Conservation (phyloP, 2,888 invertebrate genomes). For the Epirrhoe alternata region DNA sequence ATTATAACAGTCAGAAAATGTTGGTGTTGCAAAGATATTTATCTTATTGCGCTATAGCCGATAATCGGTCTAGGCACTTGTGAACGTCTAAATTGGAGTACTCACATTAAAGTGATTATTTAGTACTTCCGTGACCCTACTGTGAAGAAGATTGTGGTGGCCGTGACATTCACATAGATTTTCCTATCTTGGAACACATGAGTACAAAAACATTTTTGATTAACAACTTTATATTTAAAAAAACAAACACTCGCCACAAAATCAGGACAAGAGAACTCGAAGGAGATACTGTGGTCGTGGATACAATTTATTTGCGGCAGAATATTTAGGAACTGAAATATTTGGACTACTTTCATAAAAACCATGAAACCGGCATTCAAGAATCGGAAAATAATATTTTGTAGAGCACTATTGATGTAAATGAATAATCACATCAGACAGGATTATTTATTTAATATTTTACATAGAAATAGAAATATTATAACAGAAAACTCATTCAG, state of each 20-base stretch:
- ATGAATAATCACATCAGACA: not conserved
- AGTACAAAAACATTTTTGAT: not conserved
- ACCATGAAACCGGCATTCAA: not conserved
- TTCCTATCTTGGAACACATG: slow-evolving; percentile 12
- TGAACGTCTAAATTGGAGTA: slow-evolving; percentile 59
- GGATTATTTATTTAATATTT: not conserved
- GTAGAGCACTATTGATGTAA: not conserved
- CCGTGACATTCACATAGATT: slow-evolving; percentile 20
- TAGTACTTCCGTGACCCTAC: slow-evolving; percentile 35
- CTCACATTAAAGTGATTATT: slow-evolving; percentile 44
- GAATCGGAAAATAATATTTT: not conserved
- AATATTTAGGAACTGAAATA: not conserved
- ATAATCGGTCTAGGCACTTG: slow-evolving; percentile 76
- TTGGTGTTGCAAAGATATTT: slow-evolving; percentile 81
- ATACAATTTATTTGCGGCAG: not conserved
- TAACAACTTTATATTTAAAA: slow-evolving; percentile 3
- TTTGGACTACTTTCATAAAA: not conserved
- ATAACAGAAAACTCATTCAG: not conserved
- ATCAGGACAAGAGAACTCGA: slow-evolving; percentile 1
- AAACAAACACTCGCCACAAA: not conserved
- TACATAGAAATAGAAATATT: not conserved
- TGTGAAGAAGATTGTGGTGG: slow-evolving; percentile 31
- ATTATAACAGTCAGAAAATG: slow-evolving; percentile 78
- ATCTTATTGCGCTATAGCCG: slow-evolving; percentile 76
- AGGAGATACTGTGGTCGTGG: slow-evolving; percentile 4